phyloP scores from a whole-genome alignment of 1,140 invertebrate genomes.

The Cheumatopsyche charites region DNA sequence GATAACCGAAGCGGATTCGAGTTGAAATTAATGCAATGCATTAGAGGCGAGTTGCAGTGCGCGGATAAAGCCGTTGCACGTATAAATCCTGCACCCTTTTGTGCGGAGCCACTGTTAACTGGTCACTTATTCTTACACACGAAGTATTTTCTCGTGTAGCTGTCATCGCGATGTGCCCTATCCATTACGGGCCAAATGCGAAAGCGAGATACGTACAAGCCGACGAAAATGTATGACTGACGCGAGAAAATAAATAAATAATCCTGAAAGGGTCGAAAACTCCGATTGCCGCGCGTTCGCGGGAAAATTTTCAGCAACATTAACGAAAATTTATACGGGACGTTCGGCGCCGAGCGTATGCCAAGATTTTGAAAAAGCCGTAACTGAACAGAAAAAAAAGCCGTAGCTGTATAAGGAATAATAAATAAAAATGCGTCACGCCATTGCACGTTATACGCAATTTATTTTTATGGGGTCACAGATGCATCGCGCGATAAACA shows the following conservation, averaged over 20 bases:
- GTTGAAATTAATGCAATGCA: constrained; percentile 13
- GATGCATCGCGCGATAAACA: constrained; percentile 26
- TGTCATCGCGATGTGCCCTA: constrained; percentile 11
- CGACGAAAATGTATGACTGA: background rate
- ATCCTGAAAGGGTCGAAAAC: too few species aligned
- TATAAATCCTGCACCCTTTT: constrained; percentile 4
- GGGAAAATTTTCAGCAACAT: too few species aligned
- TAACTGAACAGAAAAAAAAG: too few species aligned
- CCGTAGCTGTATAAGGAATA: background rate
- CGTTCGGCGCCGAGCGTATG: too few species aligned
- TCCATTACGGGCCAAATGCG: constrained; percentile 1
- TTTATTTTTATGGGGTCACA: constrained; percentile 27
- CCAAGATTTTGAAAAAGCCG: too few species aligned
- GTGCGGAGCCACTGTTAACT: constrained; percentile 14
- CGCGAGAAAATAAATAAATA: too few species aligned
- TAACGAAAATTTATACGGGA: too few species aligned
- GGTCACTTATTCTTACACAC: constrained; percentile 1
- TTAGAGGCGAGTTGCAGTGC: constrained; percentile 1
- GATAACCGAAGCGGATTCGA: background rate
- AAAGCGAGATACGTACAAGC: background rate
- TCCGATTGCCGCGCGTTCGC: too few species aligned
- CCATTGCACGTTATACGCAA: constrained; percentile 21
- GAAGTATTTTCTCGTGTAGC: constrained; percentile 27
- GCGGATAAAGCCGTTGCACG: background rate
- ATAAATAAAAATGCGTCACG: constrained; percentile 18